Percentiles rank a stretch among this genome's conserved stretches.
Evolutionary conservation across 2,113 vertebrate genomes (phyloP).

Genomic region (Grantiella picta): DNA sequence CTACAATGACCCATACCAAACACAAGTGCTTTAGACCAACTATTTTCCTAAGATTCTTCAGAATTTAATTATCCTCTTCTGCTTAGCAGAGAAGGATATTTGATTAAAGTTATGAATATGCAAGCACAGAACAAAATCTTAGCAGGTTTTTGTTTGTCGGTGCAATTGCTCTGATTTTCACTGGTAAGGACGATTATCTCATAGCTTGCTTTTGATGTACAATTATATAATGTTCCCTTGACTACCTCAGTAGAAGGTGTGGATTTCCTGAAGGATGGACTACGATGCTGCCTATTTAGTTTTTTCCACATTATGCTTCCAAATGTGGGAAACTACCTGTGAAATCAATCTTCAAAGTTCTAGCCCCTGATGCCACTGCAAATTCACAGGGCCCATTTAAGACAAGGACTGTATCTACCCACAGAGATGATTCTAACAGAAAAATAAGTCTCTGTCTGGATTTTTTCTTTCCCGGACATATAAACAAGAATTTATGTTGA

Average conservation of each 20-base stretch:
- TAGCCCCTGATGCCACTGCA: background rate
- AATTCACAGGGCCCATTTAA: background rate
- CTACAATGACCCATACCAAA: background rate
- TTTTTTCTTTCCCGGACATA: background rate
- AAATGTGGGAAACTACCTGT: background rate
- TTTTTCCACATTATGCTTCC: background rate
- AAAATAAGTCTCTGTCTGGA: background rate
- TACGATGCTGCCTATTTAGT: accelerated
- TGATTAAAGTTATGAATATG: accelerated
- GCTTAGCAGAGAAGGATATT: background rate
- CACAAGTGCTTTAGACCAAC: background rate
- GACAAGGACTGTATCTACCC: background rate
- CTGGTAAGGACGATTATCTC: background rate
- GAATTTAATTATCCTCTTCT: background rate
- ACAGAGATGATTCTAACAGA: background rate
- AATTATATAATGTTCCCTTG: background rate
- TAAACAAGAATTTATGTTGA: background rate
- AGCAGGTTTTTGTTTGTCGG: background rate
- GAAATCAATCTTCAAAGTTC: background rate
- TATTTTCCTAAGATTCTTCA: background rate
- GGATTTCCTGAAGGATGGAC: background rate
- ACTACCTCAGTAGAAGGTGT: background rate
- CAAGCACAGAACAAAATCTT: background rate
- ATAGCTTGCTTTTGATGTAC: background rate
- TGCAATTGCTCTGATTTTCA: background rate